Conservation (phyloP, 2,113 vertebrate species). For the Urocolius indicus region DNA sequence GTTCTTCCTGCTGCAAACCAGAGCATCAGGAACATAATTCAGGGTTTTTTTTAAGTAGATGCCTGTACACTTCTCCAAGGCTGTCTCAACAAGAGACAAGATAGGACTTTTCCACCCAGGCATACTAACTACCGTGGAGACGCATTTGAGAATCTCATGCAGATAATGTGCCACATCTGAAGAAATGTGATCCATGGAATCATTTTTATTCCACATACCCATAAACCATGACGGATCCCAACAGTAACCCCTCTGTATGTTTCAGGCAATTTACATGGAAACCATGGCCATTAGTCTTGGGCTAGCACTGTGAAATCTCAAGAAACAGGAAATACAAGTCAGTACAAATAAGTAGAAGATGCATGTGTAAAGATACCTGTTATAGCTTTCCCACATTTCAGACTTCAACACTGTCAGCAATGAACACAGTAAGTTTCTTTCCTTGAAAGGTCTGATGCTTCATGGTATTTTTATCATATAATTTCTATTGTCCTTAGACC, state of each 20-base stretch:
- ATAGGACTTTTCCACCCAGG: not conserved
- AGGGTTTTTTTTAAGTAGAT: not conserved
- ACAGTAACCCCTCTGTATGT: not conserved
- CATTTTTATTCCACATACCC: not conserved
- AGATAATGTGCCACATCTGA: not conserved
- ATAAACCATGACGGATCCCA: not conserved
- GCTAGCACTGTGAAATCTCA: not conserved
- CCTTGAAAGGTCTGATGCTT: not conserved
- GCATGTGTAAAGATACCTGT: not conserved
- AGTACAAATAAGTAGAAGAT: not conserved
- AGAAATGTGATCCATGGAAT: not conserved
- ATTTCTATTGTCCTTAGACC: not conserved
- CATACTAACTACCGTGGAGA: not conserved
- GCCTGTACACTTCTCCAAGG: not conserved
- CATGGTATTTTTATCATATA: not conserved
- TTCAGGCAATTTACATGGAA: constrained; percentile 30
- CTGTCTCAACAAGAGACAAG: not conserved
- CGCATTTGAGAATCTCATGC: not conserved
- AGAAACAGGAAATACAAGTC: not conserved
- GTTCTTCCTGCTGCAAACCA: not conserved
- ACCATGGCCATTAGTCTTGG: not conserved
- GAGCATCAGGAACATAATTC: not conserved
- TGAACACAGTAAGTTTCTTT: not conserved
- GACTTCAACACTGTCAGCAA: not conserved
- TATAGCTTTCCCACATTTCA: not conserved